phyloP scores from a whole-genome alignment of 1,140 invertebrate species.

The Cotesia typhae region DNA sequence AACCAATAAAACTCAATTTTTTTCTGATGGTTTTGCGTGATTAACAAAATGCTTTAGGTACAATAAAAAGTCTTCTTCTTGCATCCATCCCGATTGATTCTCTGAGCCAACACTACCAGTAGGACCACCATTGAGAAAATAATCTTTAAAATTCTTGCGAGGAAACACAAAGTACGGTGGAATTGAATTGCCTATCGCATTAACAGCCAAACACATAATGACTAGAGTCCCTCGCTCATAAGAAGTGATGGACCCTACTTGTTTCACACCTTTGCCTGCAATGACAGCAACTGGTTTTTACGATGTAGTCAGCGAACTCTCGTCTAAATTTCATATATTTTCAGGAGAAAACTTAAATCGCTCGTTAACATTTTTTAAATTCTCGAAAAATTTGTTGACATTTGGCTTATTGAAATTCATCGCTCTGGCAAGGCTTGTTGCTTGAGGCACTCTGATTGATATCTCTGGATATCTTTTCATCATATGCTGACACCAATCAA shows the following conservation, averaged over 20 bases:
- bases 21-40: conserved; percentile 33
- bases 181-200: conserved; percentile 40
- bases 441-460: conserved; percentile 57
- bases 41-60: conserved; percentile 56
- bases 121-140: conserved; percentile 50
- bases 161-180: conserved; percentile 51
- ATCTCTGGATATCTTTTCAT: conserved; percentile 54
- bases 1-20: no score
- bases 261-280: conserved; percentile 44
- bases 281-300: conserved; percentile 50
- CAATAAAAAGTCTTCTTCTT: conserved; percentile 47
- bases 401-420: conserved; percentile 63
- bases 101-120: conserved; percentile 37
- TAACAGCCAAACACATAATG: conserved; percentile 44
- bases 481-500: conserved; percentile 57
- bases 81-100: conserved; percentile 41
- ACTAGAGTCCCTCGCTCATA: conserved; percentile 48
- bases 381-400: conserved; percentile 55
- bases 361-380: conserved; percentile 48
- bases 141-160: conserved; percentile 32
- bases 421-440: conserved; percentile 57
- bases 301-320: conserved; percentile 56
- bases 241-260: conserved; percentile 31
- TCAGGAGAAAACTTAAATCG: conserved; percentile 9
- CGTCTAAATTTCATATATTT: conserved; percentile 50